A percentile compares a stretch with the other conserved stretches of the same genome.
phyloP scores from a whole-genome alignment of 2,888 invertebrate genomes.

The Periphyllus acericola region DNA sequence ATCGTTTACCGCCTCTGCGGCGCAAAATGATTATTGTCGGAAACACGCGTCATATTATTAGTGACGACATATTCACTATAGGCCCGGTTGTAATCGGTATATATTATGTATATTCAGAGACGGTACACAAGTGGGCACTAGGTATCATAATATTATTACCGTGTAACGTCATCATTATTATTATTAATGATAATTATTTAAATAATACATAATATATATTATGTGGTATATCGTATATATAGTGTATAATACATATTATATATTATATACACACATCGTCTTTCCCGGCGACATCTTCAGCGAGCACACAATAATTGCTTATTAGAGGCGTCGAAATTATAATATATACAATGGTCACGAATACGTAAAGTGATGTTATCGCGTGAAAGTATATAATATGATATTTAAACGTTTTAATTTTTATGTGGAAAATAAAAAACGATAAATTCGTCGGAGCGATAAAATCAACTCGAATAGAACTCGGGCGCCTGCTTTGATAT shows the following conservation, averaged over 20 bases:
- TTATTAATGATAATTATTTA: too few relatives aligned
- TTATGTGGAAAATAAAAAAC: not conserved
- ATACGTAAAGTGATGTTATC: not conserved
- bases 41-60: not conserved
- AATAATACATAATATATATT: not conserved
- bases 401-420: not conserved
- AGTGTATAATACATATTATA: not conserved
- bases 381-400: not conserved
- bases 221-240: not conserved
- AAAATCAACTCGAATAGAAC: not conserved
- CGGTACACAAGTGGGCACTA: not conserved
- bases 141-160: not conserved
- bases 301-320: not conserved
- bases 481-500: too few relatives aligned
- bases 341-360: not conserved
- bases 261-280: too few relatives aligned
- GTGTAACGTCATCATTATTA: not conserved
- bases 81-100: too few relatives aligned
- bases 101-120: too few relatives aligned
- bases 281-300: not conserved
- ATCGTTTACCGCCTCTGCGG: slow-evolving; percentile 22
- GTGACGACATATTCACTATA: not conserved
- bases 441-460: not conserved
- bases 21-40: slow-evolving; percentile 27
- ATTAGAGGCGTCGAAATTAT: not conserved